These are phyloP conservation scores for Catharus fuscescens DNA, from an alignment of 2,113 vertebrate species.

Conservation along the genomic window DNA sequence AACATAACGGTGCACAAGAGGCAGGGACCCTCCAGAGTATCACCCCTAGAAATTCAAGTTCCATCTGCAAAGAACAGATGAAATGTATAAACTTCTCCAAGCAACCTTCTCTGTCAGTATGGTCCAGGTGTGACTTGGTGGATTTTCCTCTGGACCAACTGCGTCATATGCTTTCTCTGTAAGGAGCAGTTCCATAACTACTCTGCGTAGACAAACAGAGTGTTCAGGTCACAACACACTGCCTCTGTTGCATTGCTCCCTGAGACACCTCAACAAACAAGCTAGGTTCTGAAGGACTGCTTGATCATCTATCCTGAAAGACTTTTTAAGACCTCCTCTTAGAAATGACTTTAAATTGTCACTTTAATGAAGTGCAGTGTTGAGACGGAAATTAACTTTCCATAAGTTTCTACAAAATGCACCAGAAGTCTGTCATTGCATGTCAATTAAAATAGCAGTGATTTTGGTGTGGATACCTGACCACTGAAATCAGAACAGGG, in stretches of 20 bases:
- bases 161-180: background rate
- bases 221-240: background rate
- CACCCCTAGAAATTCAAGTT: background rate
- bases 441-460: background rate
- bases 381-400: background rate
- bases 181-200: background rate
- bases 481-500: background rate
- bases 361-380: background rate
- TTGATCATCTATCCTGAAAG: background rate
- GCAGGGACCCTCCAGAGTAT: background rate
- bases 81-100: background rate
- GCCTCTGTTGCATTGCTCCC: background rate
- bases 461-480: background rate
- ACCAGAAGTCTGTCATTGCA: background rate
- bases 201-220: background rate
- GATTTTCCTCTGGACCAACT: background rate
- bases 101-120: background rate
- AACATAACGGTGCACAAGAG: accelerated
- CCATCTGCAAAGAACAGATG: background rate
- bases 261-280: background rate
- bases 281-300: background rate
- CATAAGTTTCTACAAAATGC: background rate
- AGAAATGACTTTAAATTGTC: background rate
- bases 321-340: background rate
- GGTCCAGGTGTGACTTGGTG: background rate